Evolutionary conservation across 2,888 invertebrate genomes (phyloP), one percentile per base, ranked within the genome.

Genomic region (Bugulina stolonifera): DNA sequence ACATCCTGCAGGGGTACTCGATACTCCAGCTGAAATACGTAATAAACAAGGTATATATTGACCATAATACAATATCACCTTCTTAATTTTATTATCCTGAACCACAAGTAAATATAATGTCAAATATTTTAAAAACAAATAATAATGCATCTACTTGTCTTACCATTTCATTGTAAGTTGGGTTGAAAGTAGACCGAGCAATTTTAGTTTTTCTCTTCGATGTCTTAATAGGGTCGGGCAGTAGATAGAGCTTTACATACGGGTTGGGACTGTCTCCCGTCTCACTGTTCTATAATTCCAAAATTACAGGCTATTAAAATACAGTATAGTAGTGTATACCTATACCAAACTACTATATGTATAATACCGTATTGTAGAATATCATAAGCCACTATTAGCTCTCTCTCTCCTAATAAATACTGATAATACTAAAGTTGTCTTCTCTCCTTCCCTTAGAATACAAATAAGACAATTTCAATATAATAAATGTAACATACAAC

Each of bases 131-230:
- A n/a, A n/a, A n/a, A n/a, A n/a, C n/a, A n/a, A n/a, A n/a, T n/a
- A n/a, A n/a, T n/a, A n/a, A n/a, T n/a, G n/a, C n/a, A n/a, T n/a
- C n/a, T n/a, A n/a, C n/a, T n/a, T 43, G 18, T 43, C 76, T 86
- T 85, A 93, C 93, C 91, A 94, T 94, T 88, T 96, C 94, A 93
- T 98, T 97, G 86, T 95, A 98, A 25, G 95, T 94, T 0, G 98
- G 98, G 85, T 96, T 94, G 79, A 93, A 93, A 81, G 93, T 93
- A 77, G 92, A 91, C 79, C 91, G 91, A 0, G 95, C 90, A 0
- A 95, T 93, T 85, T 94, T 93, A 0, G 98, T 98, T 86, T 99
- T 99, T 71, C 94, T 88, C 85, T 99, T 99, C 23, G 97, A 96
- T 76, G 89, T 90, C 86, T 96, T 96, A 73, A 90, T 89, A 29